Evolutionary conservation across 1,140 invertebrate species (phyloP), one percentile per base, ranked within the genome.

Genomic region (Zaprionus kolodkinae): DNA sequence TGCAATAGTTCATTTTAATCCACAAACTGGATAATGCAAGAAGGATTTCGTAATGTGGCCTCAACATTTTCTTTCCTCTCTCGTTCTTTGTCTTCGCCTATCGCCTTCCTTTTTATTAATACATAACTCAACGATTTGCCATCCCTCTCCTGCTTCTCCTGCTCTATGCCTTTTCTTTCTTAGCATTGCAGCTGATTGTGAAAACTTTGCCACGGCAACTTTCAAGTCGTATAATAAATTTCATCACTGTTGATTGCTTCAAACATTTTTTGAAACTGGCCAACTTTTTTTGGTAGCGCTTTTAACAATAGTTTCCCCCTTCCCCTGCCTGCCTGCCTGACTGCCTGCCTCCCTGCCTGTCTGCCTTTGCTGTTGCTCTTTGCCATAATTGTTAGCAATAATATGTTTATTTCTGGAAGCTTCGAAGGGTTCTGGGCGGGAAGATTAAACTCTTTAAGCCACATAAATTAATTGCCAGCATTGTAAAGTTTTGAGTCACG

Each of bases 1-100:
- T 91, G 87, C 82, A 89, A 89, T 89, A 89, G 86, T 89, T 89
- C 85, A 89, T 89, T 89, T 89, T 89, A 89, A 89, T 89, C 85
- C 89, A 89, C 78, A 87, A 77, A 88, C 81, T 68, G 85, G 85
- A 89, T 89, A 89, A 89, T 89, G 81, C 85, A 89, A 89, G 86
- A 89, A 88, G 85, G 78, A 85, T 89, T 89, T 78, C 78, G 85
- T 88, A 88, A 88, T 85, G 79, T 87, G 79, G 73, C 70, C 78
- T 71, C 65, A 70, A 56, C 67, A 38, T 65, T 75, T 80, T 67
- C 67, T 63, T 21, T 67, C 33, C 54, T 54, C 35, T 65, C 40
- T 64, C 43, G 52, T 68, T 60, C 84, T 89, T 85, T 85, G 81
- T 89, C 77, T 78, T 77, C 61, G 21, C 70, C 83, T 71, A 59